Percentiles rank a stretch among this genome's conserved stretches.
Conservation (phyloP, 2,888 invertebrate genomes). For the Phortica magna region DNA sequence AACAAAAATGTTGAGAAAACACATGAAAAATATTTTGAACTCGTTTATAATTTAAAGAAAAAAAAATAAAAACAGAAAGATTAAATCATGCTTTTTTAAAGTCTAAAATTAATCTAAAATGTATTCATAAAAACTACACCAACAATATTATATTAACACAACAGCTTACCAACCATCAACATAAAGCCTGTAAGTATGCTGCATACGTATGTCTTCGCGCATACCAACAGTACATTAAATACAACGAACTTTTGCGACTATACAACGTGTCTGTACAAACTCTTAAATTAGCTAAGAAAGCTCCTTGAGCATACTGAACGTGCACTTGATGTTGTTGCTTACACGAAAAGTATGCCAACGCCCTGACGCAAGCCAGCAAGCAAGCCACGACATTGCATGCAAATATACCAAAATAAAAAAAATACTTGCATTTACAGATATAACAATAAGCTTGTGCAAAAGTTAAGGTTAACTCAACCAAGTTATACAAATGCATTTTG, state of each 20-base stretch:
- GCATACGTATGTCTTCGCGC: neutral
- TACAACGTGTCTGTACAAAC: neutral
- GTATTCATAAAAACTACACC: neutral
- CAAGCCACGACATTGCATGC: conserved; percentile 5
- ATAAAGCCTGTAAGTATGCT: neutral
- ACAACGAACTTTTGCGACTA: too few relatives aligned
- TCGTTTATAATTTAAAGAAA: too few relatives aligned
- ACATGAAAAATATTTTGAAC: too few relatives aligned
- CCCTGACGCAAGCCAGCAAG: conserved; percentile 4
- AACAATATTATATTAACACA: neutral
- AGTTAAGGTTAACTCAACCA: conserved; percentile 5
- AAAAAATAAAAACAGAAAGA: neutral
- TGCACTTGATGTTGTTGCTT: conserved; percentile 1
- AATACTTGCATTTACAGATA: neutral
- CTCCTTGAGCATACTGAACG: neutral
- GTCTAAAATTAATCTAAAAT: neutral
- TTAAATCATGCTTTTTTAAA: neutral
- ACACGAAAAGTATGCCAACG: conserved; percentile 24
- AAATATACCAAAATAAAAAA: neutral
- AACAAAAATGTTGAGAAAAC: too few relatives aligned
- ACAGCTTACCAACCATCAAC: neutral
- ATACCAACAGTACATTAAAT: neutral
- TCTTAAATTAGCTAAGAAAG: neutral
- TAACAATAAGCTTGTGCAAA: neutral
- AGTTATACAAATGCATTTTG: conserved; percentile 2